A percentile compares a stretch with the other conserved stretches of the same genome.
Conservation (phyloP, 2,797 vertebrate species). For the Darevskia nairensis region DNA sequence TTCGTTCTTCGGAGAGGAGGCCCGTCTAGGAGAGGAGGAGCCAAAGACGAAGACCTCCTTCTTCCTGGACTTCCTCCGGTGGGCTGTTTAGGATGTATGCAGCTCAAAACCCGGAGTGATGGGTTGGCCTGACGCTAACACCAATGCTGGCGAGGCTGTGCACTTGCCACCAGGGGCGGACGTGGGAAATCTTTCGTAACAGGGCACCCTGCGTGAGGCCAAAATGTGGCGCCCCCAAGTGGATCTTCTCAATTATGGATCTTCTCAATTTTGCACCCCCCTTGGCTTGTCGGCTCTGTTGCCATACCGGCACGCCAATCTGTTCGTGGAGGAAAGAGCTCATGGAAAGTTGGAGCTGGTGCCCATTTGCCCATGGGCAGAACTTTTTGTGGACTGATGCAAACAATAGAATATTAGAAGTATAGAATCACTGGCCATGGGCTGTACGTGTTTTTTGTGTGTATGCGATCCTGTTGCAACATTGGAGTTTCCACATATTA, state of each 20-base stretch:
- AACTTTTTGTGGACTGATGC: not conserved
- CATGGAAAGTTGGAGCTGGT: not conserved
- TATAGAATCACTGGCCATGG: not conserved
- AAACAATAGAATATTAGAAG: not conserved
- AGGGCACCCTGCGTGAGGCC: too few relatives aligned
- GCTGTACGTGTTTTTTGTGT: not conserved
- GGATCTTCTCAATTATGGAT: too few relatives aligned
- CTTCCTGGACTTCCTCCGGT: not conserved
- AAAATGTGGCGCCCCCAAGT: too few relatives aligned
- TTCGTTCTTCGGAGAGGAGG: not conserved
- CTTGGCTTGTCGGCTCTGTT: too few relatives aligned
- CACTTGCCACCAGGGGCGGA: not conserved
- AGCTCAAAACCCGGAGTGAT: too few relatives aligned
- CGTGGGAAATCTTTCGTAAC: too few relatives aligned
- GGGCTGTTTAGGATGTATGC: not conserved
- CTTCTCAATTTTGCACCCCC: too few relatives aligned
- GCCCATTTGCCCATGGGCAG: not conserved
- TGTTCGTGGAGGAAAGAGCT: not conserved
- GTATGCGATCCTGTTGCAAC: not conserved
- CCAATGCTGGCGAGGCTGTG: not conserved
- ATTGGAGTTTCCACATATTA: not conserved
- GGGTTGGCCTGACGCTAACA: too few relatives aligned
- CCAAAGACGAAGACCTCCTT: not conserved
- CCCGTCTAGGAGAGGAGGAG: not conserved
- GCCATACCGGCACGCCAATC: not conserved